Base-by-base conservation (phyloP, 64 coral and sea anemone genomes). In the Montipora cactus region DNA sequence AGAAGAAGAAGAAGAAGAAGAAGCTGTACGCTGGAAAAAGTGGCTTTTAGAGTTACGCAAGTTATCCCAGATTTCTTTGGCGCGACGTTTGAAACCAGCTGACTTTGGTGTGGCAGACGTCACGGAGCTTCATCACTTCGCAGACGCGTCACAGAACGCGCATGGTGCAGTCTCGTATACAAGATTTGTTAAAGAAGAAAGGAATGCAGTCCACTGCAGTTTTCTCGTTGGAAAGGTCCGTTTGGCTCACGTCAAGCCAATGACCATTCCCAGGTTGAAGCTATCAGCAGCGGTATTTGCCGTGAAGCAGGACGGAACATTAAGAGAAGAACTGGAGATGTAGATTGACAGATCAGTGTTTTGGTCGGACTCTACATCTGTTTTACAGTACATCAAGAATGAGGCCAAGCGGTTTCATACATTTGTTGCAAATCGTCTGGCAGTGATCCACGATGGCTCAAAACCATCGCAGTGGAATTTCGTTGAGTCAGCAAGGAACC, bases 241-340 rank as follows among this genome's bases (percentile, higher is more conserved):
- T 50, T 52, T 79, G 52, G 77, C 77, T 53, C 77, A 79, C 47
- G 20, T 79, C 12, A 79, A 79, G n/a, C 77, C 48, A 50, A 55
- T 79, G 49, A 79, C 77, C 20, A 79, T 79, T 51, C 47, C 1
- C 77, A 52, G 77, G 50, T 79, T 79, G 44, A 18, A 51, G 49
- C n/a, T 79, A 50, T 79, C 77, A 20, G 77, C 77, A 9, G 77
- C 77, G 7, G 77, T 77, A 16, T 0, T 79, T 49, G 49, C 77
- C 15, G 47, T 52, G 2, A 53, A 53, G 49, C 47, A 23, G 77
- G 49, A 79, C 16, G 0, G 46, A 48, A 79, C 77, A 48, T 16
- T 79, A 20, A 47, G 49, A 51, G 77, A 79, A 51, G 77, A 79
- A 20, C 19, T 79, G 8, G 47, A 51, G 77, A 51, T 79, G 46